Conservation (phyloP, 2,113 vertebrate species). For the Clarias batrachus region DNA sequence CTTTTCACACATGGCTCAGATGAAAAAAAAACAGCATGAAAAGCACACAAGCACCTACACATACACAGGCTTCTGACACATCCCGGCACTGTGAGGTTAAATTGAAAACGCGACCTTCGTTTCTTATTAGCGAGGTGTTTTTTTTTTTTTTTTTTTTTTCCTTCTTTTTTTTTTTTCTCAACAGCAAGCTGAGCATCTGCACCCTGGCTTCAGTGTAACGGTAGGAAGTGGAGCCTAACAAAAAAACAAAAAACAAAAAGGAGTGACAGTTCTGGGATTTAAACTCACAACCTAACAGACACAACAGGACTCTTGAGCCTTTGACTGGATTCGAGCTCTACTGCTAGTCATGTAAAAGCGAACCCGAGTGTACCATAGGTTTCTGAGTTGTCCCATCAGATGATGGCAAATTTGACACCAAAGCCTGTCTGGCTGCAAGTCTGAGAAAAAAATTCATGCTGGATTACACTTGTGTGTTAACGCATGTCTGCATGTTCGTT, state of each 20-base stretch:
- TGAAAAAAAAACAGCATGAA: neutral
- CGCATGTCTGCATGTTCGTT: neutral
- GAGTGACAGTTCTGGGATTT: neutral
- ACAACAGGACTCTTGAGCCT: neutral
- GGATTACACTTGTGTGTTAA: neutral
- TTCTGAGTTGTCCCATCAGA: neutral
- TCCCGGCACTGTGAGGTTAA: neutral
- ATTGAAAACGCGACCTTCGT: constrained; percentile 15
- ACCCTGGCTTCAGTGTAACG: neutral
- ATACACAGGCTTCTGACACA: constrained; percentile 2
- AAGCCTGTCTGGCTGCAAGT: too few relatives aligned
- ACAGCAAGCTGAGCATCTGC: constrained; percentile 11
- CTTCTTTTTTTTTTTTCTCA: too few relatives aligned
- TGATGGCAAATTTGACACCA: neutral
- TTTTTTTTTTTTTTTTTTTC: too few relatives aligned
- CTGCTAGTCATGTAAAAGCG: neutral
- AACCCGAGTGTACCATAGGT: neutral
- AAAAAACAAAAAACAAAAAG: neutral
- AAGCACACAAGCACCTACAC: neutral
- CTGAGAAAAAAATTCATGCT: neutral
- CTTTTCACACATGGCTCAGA: neutral
- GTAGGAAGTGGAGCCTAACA: neutral
- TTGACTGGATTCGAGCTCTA: neutral
- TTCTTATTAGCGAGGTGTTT: neutral
- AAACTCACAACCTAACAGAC: neutral